phyloP scores from a whole-genome alignment of 1,140 invertebrate species.

The Camponotus floridanus region DNA sequence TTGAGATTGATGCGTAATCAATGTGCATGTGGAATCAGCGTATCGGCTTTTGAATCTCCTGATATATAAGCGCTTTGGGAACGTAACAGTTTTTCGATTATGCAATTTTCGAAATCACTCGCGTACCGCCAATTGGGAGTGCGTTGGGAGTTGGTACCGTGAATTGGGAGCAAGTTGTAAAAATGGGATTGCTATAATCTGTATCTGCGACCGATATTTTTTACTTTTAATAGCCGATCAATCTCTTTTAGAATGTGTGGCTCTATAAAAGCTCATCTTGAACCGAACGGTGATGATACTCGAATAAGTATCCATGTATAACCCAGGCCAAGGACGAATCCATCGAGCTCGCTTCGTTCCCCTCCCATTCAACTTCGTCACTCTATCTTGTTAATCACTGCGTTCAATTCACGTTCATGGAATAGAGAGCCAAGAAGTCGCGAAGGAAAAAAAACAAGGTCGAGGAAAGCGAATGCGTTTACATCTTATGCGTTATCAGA shows the following conservation, averaged over 20 bases:
- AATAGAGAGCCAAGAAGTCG: background rate
- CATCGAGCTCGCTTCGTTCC: conserved; percentile 16
- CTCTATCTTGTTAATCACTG: conserved; percentile 52
- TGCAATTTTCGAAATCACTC: background rate
- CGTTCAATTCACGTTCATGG: conserved; percentile 30
- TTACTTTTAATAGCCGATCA: conserved; percentile 15
- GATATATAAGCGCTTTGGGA: background rate
- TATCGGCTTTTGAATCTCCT: background rate
- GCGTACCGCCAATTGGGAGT: background rate
- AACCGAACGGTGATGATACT: background rate
- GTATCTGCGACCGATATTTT: background rate
- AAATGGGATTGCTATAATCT: background rate
- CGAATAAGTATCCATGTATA: background rate
- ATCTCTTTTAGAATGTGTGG: conserved; percentile 4
- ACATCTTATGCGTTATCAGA: background rate
- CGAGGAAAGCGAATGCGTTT: background rate
- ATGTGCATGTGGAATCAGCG: background rate
- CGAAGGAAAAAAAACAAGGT: background rate
- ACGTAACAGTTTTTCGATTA: background rate
- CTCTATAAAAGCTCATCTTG: conserved; percentile 20
- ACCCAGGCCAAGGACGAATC: conserved; percentile 61
- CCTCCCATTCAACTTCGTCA: background rate
- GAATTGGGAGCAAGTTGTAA: background rate
- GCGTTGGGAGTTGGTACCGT: background rate
- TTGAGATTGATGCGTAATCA: conserved; percentile 18